Percentiles rank a stretch among this genome's conserved stretches.
Evolutionary conservation across 2,888 invertebrate genomes (phyloP).

Genomic region (Penaeus monodon): DNA sequence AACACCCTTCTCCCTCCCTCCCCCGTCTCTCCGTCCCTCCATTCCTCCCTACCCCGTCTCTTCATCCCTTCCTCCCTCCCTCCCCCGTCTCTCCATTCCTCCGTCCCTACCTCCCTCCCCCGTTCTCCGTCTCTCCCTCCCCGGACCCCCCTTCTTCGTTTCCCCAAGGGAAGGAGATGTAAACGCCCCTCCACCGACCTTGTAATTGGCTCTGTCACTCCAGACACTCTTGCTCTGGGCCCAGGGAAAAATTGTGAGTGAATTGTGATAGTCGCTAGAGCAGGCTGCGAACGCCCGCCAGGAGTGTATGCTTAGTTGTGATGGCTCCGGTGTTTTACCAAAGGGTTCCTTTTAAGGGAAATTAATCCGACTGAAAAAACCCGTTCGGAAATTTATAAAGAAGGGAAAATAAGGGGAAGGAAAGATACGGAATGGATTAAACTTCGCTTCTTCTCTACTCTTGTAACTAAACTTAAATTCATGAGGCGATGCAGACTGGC

Average conservation of each 20-base stretch:
- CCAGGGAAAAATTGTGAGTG: slow-evolving; percentile 12
- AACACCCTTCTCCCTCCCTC: background rate
- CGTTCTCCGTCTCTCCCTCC: background rate
- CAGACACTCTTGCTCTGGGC: background rate
- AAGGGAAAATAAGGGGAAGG: too few relatives aligned
- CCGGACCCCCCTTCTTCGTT: background rate
- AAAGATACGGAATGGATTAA: too few relatives aligned
- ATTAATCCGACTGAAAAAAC: background rate
- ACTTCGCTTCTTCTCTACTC: too few relatives aligned
- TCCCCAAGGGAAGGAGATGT: background rate
- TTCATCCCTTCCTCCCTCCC: background rate
- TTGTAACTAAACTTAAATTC: too few relatives aligned
- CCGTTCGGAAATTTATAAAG: background rate
- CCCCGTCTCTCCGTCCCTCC: background rate
- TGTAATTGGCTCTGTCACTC: slow-evolving; percentile 21
- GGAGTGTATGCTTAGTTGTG: slow-evolving; percentile 1
- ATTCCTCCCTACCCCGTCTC: background rate
- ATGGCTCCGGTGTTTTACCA: background rate
- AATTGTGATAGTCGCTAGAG: slow-evolving; percentile 8
- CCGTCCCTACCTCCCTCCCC: background rate
- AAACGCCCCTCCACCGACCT: slow-evolving; percentile 13
- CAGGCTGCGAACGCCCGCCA: too few relatives aligned
- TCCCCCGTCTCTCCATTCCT: background rate
- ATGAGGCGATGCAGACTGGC: too few relatives aligned
- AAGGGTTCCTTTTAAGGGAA: background rate